phyloP scores from a whole-genome alignment of 2,113 vertebrate species.

The Dipodomys stephensi region DNA sequence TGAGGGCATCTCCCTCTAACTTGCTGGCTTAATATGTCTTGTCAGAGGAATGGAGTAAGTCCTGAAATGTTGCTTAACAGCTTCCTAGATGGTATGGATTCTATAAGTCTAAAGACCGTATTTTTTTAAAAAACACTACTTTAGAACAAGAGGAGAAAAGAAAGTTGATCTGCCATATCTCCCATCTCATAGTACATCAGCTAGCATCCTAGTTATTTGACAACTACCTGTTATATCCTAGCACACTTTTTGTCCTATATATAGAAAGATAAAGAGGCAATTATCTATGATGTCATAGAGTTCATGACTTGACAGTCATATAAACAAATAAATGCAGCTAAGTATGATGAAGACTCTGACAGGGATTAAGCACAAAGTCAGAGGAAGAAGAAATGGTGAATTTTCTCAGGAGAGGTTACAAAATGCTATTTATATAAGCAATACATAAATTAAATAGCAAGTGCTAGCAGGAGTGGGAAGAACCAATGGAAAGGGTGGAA shows the following conservation, averaged over 20 bases:
- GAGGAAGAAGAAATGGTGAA: neutral
- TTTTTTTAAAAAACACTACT: neutral
- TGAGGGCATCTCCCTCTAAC: neutral
- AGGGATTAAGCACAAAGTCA: neutral
- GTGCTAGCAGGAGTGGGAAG: too few relatives aligned
- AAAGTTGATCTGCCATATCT: neutral
- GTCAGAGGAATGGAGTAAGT: neutral
- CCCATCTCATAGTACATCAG: neutral
- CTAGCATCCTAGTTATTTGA: neutral
- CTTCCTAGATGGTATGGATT: neutral
- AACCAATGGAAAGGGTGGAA: too few relatives aligned
- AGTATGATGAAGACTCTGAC: neutral
- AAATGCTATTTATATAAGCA: neutral
- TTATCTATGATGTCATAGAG: neutral
- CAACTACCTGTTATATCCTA: neutral
- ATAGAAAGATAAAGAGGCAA: conserved; percentile 20
- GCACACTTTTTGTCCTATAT: neutral
- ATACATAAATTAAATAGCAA: too few relatives aligned
- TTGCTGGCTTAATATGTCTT: conserved; percentile 20
- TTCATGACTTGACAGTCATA: neutral
- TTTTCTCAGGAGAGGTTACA: neutral
- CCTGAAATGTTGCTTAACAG: conserved; percentile 28
- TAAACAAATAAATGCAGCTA: neutral
- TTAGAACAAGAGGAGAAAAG: neutral
- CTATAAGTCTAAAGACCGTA: neutral